Conservation (phyloP, 1,140 invertebrate genomes). For the Mizuhopecten yessoensis region DNA sequence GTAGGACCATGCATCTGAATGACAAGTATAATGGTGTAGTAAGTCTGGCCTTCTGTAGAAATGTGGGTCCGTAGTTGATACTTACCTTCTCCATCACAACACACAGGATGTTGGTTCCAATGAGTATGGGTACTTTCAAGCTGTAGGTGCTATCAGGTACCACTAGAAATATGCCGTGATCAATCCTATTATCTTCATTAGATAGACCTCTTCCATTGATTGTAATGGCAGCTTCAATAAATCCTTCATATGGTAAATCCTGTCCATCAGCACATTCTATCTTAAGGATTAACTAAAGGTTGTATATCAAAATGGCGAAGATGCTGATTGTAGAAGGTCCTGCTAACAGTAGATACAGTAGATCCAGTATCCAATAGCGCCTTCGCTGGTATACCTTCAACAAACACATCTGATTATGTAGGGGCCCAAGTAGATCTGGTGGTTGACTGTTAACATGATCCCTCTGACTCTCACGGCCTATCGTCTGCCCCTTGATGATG, state of each 20-base stretch:
- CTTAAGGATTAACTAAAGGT: not conserved
- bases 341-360: conserved; percentile 44
- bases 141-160: conserved; percentile 52
- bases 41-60: not conserved
- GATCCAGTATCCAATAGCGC: conserved; percentile 43
- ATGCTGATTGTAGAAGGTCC: conserved; percentile 44
- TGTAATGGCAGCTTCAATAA: not conserved
- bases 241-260: conserved; percentile 45
- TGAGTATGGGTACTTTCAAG: conserved; percentile 3
- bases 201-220: not conserved
- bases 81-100: not conserved
- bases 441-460: conserved; percentile 4
- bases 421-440: no score
- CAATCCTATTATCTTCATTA: not conserved
- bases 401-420: no score
- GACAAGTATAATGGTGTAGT: not conserved
- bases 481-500: not conserved
- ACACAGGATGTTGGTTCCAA: not conserved
- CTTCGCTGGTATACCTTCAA: not conserved
- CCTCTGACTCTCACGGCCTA: not conserved
- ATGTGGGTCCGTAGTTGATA: not conserved
- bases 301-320: not conserved
- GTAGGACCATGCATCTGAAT: not conserved
- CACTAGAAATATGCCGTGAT: not conserved
- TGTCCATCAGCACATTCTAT: conserved; percentile 57